A percentile compares a stretch with the other conserved stretches of the same genome.
Conservation (phyloP, 2,113 vertebrate species). For the Callospermophilus lateralis region DNA sequence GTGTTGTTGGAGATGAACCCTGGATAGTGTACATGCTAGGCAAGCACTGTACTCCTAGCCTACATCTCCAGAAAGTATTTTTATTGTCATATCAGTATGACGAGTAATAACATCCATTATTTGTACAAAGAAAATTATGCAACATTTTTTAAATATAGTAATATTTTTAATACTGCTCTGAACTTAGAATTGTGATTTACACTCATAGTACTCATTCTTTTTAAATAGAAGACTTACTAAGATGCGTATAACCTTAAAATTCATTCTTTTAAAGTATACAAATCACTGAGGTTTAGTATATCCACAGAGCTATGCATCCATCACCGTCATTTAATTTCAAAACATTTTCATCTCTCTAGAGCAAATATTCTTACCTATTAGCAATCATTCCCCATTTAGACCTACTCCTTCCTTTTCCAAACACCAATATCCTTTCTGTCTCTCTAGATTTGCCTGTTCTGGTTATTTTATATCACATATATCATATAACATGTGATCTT, state of each 20-base stretch:
- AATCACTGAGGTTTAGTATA: not conserved
- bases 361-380: not conserved
- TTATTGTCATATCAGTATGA: not conserved
- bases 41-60: not conserved
- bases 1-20: not conserved
- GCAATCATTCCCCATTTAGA: not conserved
- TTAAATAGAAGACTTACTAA: not conserved
- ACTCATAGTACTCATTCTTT: not conserved
- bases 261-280: not conserved
- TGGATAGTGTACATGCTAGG: not conserved
- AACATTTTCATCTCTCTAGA: not conserved
- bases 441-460: not conserved
- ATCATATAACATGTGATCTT: not conserved
- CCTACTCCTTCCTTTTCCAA: not conserved
- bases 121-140: constrained; percentile 10
- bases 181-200: not conserved
- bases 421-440: not conserved
- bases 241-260: not conserved
- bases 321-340: not conserved
- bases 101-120: not conserved
- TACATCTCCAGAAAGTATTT: not conserved
- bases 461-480: not conserved
- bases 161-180: not conserved
- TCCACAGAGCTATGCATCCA: not conserved
- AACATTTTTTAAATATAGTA: not conserved